Conservation (phyloP, 1,140 invertebrate species). For the Megathymus violae region DNA sequence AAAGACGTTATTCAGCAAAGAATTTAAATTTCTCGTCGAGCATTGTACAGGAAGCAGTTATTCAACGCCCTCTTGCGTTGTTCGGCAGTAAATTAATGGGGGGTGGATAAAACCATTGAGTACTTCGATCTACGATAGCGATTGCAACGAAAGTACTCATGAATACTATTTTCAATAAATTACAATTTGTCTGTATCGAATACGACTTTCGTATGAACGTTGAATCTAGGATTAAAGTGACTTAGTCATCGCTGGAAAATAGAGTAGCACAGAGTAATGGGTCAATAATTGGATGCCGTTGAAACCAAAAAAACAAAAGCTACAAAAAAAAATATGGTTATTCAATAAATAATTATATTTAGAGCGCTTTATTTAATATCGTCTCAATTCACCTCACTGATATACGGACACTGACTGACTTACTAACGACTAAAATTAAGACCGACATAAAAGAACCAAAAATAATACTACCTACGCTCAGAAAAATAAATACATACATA, state of each 20-base stretch:
- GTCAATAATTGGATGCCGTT: no score
- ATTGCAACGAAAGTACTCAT: slow-evolving; percentile 49
- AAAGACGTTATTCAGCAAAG: slow-evolving; percentile 30
- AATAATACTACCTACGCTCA: no score
- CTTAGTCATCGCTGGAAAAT: not conserved
- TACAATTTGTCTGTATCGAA: slow-evolving; percentile 14
- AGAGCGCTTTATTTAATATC: no score
- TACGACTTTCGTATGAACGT: not conserved
- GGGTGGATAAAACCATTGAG: slow-evolving; percentile 65
- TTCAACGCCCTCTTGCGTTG: slow-evolving; percentile 59
- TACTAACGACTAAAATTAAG: no score
- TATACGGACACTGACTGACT: no score
- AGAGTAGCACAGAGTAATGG: no score
- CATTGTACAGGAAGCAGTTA: slow-evolving; percentile 57
- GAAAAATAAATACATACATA: no score
- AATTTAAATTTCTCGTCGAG: slow-evolving; percentile 43
- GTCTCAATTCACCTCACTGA: no score
- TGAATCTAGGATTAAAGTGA: not conserved
- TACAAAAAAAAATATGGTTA: no score
- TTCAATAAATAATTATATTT: no score
- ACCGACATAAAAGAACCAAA: no score
- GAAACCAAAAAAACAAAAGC: no score
- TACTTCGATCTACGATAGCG: slow-evolving; percentile 59
- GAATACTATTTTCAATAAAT: slow-evolving; percentile 32
- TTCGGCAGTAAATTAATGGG: slow-evolving; percentile 66